Conservation (phyloP, 2,113 vertebrate species). For the Ornithorhynchus anatinus region DNA sequence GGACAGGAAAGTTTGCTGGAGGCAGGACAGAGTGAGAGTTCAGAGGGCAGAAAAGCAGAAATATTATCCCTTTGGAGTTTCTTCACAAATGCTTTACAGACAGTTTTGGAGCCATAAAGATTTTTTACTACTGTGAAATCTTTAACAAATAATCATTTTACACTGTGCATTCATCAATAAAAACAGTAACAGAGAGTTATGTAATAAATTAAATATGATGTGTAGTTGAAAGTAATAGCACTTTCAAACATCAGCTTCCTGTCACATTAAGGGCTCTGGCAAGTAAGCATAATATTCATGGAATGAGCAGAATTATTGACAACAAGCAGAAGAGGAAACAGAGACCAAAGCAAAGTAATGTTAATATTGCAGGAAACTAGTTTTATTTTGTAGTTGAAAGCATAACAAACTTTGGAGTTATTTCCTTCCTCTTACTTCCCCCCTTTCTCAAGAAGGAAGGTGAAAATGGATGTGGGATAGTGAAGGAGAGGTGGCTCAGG, state of each 20-base stretch:
- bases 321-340: slow-evolving; percentile 40
- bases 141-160: slow-evolving; percentile 75
- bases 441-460: neutral
- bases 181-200: slow-evolving; percentile 60
- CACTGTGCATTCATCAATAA: slow-evolving; percentile 67
- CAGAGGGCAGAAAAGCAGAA: slow-evolving; percentile 24
- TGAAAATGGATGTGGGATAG: neutral
- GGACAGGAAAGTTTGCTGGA: slow-evolving; percentile 29
- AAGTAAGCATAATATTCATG: slow-evolving; percentile 61
- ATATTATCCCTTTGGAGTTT: slow-evolving; percentile 42
- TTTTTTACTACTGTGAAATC: slow-evolving; percentile 59
- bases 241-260: slow-evolving; percentile 58
- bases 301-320: slow-evolving; percentile 61
- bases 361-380: slow-evolving; percentile 58
- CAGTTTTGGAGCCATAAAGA: slow-evolving; percentile 40
- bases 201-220: slow-evolving; percentile 74
- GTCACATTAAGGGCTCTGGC: slow-evolving; percentile 60
- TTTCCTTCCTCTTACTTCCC: neutral
- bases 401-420: slow-evolving; percentile 44
- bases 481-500: neutral
- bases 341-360: slow-evolving; percentile 60
- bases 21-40: slow-evolving; percentile 17
- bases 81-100: slow-evolving; percentile 51
- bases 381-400: slow-evolving; percentile 53
- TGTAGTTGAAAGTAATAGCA: slow-evolving; percentile 57